Base-by-base conservation (phyloP, 1,140 invertebrate genomes). In the Rhizoglyphus robini region DNA sequence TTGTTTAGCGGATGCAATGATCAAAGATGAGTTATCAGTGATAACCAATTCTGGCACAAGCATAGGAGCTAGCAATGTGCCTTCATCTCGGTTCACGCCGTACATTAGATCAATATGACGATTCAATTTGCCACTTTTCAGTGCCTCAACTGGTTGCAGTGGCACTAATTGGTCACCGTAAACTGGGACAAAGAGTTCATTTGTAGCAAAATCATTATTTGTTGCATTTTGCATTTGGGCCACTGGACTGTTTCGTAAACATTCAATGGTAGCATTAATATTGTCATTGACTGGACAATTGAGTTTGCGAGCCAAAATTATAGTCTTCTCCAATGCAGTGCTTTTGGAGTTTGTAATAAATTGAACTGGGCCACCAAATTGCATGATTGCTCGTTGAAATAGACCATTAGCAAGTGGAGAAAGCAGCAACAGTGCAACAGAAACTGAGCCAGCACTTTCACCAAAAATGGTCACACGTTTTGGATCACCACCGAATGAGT, bases 401-500 rank as follows among this genome's bases (percentile, higher is more conserved):
- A 63, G 29, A 47, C 20, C 20, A 4, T 25, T 23, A 30, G 65
- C 38, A 8, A 64, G 27, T 58, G 68, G 68, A 5, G 68, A 68
- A 25, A 68, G 23, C 8, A 68, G 23, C 4, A 64, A 51, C 4
- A 49, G 20, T 25, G 59, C 46, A 18, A 80, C 75, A 38, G 73
- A 74, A 15, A 71, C 70, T 2, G 75, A 74, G 4, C 76, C 76
- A 57, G 74, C 68, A 11, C 72, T 72, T 34, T 74, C 71, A 2
- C 76, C 77, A 67, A 77, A 72, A 4, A 78, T 63, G 11, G 75
- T 77, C 11, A 78, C 72, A 32, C 68, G 65, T 18, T 73, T 69
- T 0, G 73, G 68, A 67, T 64, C 32, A 8, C 63, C 63, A 51
- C 69, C 70, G 68, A 78, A 78, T 54, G 69, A 69, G 4, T 65